Percentiles rank a stretch among this genome's conserved stretches.
These are phyloP conservation scores for Amiota minor DNA, from an alignment of 2,888 invertebrate genomes.

Conservation along the genomic window DNA sequence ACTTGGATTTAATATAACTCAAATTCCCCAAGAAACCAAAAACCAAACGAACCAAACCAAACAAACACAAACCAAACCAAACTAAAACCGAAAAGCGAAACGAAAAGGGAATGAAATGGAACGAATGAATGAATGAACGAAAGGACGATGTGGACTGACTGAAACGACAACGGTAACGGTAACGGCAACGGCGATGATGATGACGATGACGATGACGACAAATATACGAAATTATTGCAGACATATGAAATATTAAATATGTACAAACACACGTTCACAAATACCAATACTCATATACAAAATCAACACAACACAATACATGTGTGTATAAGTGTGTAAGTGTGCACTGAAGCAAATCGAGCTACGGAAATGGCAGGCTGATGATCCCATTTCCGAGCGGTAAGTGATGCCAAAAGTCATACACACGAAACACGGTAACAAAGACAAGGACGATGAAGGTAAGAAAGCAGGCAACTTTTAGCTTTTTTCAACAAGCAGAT, in stretches of 20 bases:
- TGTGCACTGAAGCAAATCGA: conserved; percentile 60
- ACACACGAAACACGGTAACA: conserved; percentile 43
- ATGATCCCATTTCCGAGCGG: conserved; percentile 72
- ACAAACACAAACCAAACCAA: conserved; percentile 43
- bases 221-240: conserved; percentile 66
- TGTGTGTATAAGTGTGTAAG: conserved; percentile 33
- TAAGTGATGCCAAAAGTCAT: conserved; percentile 70
- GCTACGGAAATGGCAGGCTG: conserved; percentile 69
- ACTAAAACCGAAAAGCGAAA: conserved; percentile 16
- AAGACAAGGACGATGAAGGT: conserved; percentile 16
- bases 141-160: neutral
- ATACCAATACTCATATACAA: conserved; percentile 25
- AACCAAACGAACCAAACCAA: conserved; percentile 19
- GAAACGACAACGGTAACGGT: neutral
- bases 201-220: neutral
- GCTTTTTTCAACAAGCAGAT: neutral
- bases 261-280: conserved; percentile 47
- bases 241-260: conserved; percentile 72
- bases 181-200: too few species aligned
- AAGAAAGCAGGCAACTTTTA: conserved; percentile 5
- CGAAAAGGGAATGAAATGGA: conserved; percentile 41
- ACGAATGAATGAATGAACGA: conserved; percentile 30
- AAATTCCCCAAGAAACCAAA: conserved; percentile 36
- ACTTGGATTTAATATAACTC: conserved; percentile 61
- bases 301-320: conserved; percentile 9